These are phyloP conservation scores for Mohoua ochrocephala DNA, from an alignment of 2,113 vertebrate genomes.

Conservation along the genomic window DNA sequence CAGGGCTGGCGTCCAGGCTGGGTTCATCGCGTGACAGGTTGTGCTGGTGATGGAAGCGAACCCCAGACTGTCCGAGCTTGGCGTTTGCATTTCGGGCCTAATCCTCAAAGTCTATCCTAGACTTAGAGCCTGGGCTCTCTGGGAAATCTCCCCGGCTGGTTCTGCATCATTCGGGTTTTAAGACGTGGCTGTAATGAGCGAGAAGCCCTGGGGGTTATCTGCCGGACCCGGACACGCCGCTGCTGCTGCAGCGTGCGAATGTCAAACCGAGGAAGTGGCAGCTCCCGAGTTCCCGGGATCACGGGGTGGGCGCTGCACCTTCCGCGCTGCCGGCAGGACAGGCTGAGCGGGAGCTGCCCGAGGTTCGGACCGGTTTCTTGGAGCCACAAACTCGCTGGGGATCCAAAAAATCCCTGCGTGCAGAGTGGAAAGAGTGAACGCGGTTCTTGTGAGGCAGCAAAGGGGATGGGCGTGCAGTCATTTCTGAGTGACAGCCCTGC, in stretches of 20 bases:
- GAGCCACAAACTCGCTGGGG: background rate
- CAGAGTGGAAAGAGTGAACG: accelerated
- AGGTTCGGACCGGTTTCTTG: accelerated
- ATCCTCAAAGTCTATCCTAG: accelerated
- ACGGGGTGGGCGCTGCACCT: background rate
- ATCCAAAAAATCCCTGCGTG: background rate
- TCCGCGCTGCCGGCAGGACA: accelerated
- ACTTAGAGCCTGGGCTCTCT: background rate
- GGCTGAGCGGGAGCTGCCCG: accelerated
- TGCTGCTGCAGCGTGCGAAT: background rate
- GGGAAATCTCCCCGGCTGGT: background rate
- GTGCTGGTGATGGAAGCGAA: accelerated
- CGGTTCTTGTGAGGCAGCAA: accelerated
- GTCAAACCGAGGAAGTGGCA: accelerated
- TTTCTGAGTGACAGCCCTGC: background rate
- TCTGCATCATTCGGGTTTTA: background rate
- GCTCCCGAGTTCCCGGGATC: background rate
- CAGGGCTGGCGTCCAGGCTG: background rate
- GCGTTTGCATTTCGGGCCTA: background rate
- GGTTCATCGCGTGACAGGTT: background rate
- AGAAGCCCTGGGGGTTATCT: background rate
- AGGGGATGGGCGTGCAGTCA: background rate
- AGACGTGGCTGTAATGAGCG: accelerated
- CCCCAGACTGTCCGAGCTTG: accelerated
- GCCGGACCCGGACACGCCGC: background rate